Base-by-base conservation (phyloP, 2,113 vertebrate genomes). In the Dendropsophus ebraccatus region DNA sequence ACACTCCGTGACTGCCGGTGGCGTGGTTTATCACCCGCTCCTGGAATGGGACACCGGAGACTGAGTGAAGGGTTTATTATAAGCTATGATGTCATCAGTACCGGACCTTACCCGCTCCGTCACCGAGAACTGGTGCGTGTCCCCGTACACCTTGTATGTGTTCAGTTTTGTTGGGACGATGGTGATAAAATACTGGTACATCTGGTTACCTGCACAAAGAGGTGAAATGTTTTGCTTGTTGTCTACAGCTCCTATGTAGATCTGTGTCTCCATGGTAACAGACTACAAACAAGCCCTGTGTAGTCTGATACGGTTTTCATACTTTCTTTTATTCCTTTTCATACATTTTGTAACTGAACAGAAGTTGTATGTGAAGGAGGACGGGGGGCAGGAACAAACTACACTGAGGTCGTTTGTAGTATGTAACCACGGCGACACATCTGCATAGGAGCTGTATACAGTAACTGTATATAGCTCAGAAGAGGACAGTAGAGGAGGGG, bases 181-280 rank as follows among this genome's bases (percentile, higher is more conserved):
- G 91, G 97, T 99, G 92, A 99, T 96, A 88, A 99, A 99, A 93
- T 99, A 99, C 35, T 99, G 98, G 89, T 99, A 99, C 97, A 99
- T 99, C 94, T 98, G 97, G 90, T 98, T 98, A 87, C 97, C 98
- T 99, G 90, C 37, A 91, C 92, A 41, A 87, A 89, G 4, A 1
- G 4, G 9, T 1, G 19, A 50, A n/a, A n/a, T n/a, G n/a, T n/a
- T n/a, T n/a, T n/a, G n/a, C n/a, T n/a, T n/a, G n/a, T n/a, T n/a
- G n/a, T n/a, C n/a, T n/a, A n/a, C n/a, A n/a, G n/a, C n/a, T n/a
- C n/a, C n/a, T n/a, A n/a, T n/a, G 41, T 5, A 41, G 8, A 41
- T 8, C 41, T 25, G 56, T 11, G n/a, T 60, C 56, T 60, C 54
- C 56, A 60, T 60, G 56, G n/a, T 60, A 4, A 25, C 23, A 25